Evolutionary conservation across 2,888 invertebrate species (phyloP).

Genomic region (Sepioteuthis lessoniana): DNA sequence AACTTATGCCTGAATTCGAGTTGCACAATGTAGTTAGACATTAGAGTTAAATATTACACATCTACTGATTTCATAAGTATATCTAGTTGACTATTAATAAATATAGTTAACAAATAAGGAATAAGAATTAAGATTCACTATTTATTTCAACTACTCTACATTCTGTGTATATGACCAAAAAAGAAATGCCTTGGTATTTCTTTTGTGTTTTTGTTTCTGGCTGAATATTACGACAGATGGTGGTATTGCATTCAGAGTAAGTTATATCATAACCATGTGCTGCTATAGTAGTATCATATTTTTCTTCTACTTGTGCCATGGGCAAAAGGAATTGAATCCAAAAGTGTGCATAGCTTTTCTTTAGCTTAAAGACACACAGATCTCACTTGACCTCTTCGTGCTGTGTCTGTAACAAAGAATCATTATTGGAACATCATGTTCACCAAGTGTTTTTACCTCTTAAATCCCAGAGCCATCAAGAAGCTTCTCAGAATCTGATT

Average conservation of each 20-base stretch:
- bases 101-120: too few relatives aligned
- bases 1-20: too few relatives aligned
- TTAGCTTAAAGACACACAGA: background rate
- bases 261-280: background rate
- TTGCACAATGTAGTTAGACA: too few relatives aligned
- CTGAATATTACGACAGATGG: background rate
- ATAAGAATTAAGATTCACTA: too few relatives aligned
- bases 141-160: too few relatives aligned
- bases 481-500: background rate
- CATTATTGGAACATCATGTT: background rate
- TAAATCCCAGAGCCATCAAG: background rate
- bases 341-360: slow-evolving; percentile 11
- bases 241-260: background rate
- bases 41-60: too few relatives aligned
- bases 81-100: too few relatives aligned
- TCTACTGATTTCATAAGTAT: too few relatives aligned
- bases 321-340: slow-evolving; percentile 20
- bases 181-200: too few relatives aligned
- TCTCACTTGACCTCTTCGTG: slow-evolving; percentile 1
- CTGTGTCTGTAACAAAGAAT: background rate
- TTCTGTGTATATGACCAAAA: too few relatives aligned
- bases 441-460: background rate
- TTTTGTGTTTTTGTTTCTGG: background rate
- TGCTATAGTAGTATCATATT: slow-evolving; percentile 17
- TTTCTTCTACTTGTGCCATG: background rate